phyloP scores from a whole-genome alignment of 2,113 vertebrate genomes.

The Spermophilus dauricus region DNA sequence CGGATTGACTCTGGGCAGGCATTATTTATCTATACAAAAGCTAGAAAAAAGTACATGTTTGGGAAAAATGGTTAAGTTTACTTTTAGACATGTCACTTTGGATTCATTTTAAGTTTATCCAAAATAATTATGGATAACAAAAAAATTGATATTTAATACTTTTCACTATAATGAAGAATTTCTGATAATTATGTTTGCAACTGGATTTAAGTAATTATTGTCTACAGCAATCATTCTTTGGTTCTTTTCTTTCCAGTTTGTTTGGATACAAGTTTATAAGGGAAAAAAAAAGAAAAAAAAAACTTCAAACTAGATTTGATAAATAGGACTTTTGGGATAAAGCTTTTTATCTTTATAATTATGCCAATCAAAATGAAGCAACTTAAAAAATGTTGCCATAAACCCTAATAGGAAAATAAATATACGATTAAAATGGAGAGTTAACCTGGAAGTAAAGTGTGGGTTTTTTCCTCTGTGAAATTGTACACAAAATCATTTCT shows the following conservation, averaged over 20 bases:
- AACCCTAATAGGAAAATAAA: slow-evolving; percentile 45
- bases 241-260: neutral
- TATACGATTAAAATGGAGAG: slow-evolving; percentile 29
- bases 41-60: neutral
- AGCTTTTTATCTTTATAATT: neutral
- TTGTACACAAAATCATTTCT: slow-evolving; percentile 60
- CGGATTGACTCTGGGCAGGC: neutral
- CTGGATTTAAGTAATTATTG: slow-evolving; percentile 37
- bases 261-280: slow-evolving; percentile 34
- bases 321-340: neutral
- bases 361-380: slow-evolving; percentile 53
- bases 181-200: slow-evolving; percentile 48
- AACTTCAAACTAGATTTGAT: slow-evolving; percentile 26
- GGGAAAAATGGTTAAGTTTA: neutral
- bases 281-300: slow-evolving; percentile 33
- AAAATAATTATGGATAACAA: slow-evolving; percentile 27
- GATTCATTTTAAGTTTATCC: slow-evolving; percentile 48
- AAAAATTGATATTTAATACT: slow-evolving; percentile 1
- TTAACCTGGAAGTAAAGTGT: slow-evolving; percentile 12
- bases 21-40: neutral
- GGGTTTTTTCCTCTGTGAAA: neutral
- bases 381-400: slow-evolving; percentile 33
- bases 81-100: slow-evolving; percentile 37
- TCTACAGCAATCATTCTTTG: slow-evolving; percentile 41
- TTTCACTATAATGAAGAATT: slow-evolving; percentile 55